phyloP scores from a whole-genome alignment of 2,888 invertebrate genomes.

The Chrysodeixis includens region DNA sequence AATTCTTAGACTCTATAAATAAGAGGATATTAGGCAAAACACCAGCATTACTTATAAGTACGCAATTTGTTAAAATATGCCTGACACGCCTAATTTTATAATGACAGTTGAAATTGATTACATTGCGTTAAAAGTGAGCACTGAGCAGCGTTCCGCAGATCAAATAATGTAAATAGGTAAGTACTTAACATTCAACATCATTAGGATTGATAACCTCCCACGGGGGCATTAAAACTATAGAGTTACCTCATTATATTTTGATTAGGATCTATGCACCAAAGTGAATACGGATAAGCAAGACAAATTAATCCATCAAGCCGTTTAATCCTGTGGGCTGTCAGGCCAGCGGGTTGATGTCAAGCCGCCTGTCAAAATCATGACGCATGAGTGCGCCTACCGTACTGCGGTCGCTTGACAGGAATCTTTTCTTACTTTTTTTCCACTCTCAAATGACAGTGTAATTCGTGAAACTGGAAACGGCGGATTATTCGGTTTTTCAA shows the following conservation, averaged over 20 bases:
- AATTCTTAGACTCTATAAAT: constrained; percentile 3
- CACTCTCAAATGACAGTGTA: constrained; percentile 59
- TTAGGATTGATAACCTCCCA: constrained; percentile 48
- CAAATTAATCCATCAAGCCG: constrained; percentile 86
- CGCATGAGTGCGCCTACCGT: constrained; percentile 84
- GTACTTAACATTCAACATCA: constrained; percentile 43
- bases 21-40: constrained; percentile 43
- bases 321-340: constrained; percentile 83
- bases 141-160: constrained; percentile 26
- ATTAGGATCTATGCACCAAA: constrained; percentile 66
- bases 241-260: constrained; percentile 70
- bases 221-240: constrained; percentile 45
- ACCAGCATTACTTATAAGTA: constrained; percentile 29
- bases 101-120: constrained; percentile 23
- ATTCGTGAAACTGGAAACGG: constrained; percentile 74
- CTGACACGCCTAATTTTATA: constrained; percentile 33
- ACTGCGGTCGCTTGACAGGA: constrained; percentile 69
- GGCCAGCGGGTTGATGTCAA: constrained; percentile 71
- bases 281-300: constrained; percentile 60
- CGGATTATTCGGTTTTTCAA: constrained; percentile 61
- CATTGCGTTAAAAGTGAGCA: constrained; percentile 16
- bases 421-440: constrained; percentile 62
- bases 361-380: constrained; percentile 84
- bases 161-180: constrained; percentile 30
- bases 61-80: constrained; percentile 35